phyloP scores from a whole-genome alignment of 1,140 invertebrate genomes.

The Rhyacophila brunnea region DNA sequence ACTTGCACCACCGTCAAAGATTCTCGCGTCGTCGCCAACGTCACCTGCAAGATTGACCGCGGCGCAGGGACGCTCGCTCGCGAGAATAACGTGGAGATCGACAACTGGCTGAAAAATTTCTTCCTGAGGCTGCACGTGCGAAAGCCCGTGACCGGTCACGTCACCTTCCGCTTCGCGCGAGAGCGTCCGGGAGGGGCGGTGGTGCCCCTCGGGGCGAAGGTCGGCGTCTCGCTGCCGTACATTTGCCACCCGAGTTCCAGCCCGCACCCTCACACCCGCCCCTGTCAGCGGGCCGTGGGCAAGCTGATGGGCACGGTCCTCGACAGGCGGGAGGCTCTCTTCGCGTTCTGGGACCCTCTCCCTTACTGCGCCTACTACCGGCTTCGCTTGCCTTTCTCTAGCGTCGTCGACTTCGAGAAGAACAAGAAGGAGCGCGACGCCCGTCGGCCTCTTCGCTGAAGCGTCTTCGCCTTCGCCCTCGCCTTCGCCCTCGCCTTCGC shows the following conservation, averaged over 20 bases:
- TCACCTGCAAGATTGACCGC: slow-evolving; percentile 70
- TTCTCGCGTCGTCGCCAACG: slow-evolving; percentile 72
- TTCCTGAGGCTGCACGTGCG: slow-evolving; percentile 61
- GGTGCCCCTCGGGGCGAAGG: slow-evolving; percentile 64
- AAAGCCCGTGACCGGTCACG: slow-evolving; percentile 67
- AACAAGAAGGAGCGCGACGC: slow-evolving; percentile 35
- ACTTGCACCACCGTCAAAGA: slow-evolving; percentile 79
- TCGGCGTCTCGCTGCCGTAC: slow-evolving; percentile 75
- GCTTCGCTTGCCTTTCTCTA: slow-evolving; percentile 68
- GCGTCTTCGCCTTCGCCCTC: slow-evolving; percentile 37
- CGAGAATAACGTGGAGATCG: slow-evolving; percentile 65
- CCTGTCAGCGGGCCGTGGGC: slow-evolving; percentile 58
- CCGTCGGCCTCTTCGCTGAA: too few relatives aligned
- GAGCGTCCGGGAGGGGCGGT: slow-evolving; percentile 50
- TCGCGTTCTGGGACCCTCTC: slow-evolving; percentile 78
- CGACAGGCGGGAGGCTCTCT: slow-evolving; percentile 72
- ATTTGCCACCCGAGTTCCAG: slow-evolving; percentile 70
- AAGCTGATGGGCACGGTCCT: slow-evolving; percentile 65
- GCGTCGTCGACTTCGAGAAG: slow-evolving; percentile 54
- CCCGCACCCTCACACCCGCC: slow-evolving; percentile 61
- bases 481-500: slow-evolving; percentile 39
- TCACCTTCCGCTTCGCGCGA: slow-evolving; percentile 60
- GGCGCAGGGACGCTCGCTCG: slow-evolving; percentile 66
- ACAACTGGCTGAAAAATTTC: slow-evolving; percentile 70
- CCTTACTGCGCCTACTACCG: slow-evolving; percentile 83